These are phyloP conservation scores for Enhydra lutris DNA, from an alignment of 2,113 vertebrate genomes.

Conservation along the genomic window DNA sequence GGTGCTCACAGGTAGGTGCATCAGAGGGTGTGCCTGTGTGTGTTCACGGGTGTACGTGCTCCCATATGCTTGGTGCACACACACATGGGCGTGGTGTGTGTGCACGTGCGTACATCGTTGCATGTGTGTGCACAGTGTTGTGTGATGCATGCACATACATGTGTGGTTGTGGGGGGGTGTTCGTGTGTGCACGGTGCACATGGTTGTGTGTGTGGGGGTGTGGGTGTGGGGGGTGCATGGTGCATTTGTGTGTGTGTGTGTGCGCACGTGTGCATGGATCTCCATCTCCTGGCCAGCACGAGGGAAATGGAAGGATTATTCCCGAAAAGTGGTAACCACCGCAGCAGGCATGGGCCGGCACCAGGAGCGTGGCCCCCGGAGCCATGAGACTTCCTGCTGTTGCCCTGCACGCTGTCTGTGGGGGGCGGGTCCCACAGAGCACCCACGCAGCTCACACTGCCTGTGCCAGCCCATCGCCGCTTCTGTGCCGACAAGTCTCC, in stretches of 20 bases:
- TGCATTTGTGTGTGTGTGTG: background rate
- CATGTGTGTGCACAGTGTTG: no score
- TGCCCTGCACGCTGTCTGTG: background rate
- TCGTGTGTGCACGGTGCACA: fast-evolving
- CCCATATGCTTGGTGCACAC: no score
- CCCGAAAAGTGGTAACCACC: background rate
- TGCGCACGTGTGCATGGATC: fast-evolving
- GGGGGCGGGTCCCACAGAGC: background rate
- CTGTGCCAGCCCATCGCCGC: fast-evolving
- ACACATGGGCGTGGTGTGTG: no score
- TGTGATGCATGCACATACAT: no score
- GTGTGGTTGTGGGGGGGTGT: no score
- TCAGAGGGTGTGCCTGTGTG: background rate
- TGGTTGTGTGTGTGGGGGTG: no score
- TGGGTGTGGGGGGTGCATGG: no score
- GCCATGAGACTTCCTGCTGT: fast-evolving
- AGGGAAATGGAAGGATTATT: background rate
- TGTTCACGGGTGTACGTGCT: no score
- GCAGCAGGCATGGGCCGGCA: fast-evolving
- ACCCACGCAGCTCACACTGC: fast-evolving
- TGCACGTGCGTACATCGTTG: no score
- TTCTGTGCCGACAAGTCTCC: background rate
- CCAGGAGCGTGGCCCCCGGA: fast-evolving
- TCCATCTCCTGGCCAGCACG: no score
- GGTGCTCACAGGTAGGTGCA: background rate